Evolutionary conservation across 2,888 invertebrate genomes (phyloP).

Genomic region (Synanthedon myopaeformis): DNA sequence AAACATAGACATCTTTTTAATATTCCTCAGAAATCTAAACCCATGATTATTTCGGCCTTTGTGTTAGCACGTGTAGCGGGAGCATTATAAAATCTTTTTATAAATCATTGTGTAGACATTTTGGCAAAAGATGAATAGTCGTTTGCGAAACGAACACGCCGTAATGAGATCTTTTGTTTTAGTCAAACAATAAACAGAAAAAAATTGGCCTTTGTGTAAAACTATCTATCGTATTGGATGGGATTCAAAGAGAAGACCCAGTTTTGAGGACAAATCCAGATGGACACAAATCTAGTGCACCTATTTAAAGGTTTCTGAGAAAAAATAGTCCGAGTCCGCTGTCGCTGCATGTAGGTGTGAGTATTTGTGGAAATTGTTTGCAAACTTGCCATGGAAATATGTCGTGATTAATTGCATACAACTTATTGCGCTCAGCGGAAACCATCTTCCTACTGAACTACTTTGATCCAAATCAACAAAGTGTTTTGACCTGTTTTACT

Average conservation of each 20-base stretch:
- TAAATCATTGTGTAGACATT: not conserved
- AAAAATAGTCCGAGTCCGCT: slow-evolving; percentile 9
- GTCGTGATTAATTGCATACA: slow-evolving; percentile 4
- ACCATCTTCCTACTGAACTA: not conserved
- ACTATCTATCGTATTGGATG: slow-evolving; percentile 30
- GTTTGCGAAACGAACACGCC: not conserved
- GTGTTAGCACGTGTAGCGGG: not conserved
- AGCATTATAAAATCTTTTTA: too few species aligned
- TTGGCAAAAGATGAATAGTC: not conserved
- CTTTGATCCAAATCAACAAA: not conserved
- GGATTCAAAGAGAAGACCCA: slow-evolving; percentile 27
- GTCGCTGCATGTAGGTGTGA: not conserved
- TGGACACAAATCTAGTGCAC: slow-evolving; percentile 28
- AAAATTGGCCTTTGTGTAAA: slow-evolving; percentile 15
- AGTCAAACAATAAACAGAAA: slow-evolving; percentile 13
- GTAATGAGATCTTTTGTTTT: slow-evolving; percentile 6
- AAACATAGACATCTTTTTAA: too few species aligned
- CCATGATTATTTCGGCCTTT: not conserved
- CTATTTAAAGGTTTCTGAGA: slow-evolving; percentile 40
- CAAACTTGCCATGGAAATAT: slow-evolving; percentile 15
- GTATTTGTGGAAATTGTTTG: slow-evolving; percentile 13
- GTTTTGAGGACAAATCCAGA: slow-evolving; percentile 18
- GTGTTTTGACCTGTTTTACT: not conserved
- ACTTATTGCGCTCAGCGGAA: not conserved
- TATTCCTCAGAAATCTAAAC: too few species aligned